Conservation (phyloP, 2,113 vertebrate species). For the Ciconia maguari region DNA sequence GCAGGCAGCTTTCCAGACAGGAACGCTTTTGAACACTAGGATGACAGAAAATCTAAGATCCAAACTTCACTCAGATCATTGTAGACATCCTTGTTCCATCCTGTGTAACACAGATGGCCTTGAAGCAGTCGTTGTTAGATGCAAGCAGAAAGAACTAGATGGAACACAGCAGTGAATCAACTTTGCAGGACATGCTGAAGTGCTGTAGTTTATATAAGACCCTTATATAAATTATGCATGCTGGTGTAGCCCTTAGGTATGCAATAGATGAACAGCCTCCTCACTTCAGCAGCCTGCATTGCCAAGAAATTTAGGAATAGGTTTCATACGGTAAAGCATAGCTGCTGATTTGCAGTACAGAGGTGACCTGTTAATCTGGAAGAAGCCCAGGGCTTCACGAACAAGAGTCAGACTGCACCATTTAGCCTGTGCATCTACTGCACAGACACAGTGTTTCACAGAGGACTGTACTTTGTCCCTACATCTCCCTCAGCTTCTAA, state of each 20-base stretch:
- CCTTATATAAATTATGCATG: background rate
- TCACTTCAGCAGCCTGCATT: background rate
- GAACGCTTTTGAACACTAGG: background rate
- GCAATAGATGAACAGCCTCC: background rate
- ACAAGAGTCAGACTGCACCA: background rate
- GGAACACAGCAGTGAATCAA: background rate
- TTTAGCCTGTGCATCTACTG: background rate
- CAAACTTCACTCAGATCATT: background rate
- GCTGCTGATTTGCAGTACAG: background rate
- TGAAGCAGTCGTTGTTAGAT: background rate
- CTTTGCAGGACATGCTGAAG: background rate
- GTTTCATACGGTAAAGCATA: background rate
- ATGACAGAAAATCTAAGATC: background rate
- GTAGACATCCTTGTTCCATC: background rate
- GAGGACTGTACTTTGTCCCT: background rate
- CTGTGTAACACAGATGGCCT: background rate
- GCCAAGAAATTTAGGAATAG: background rate
- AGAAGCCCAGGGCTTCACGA: background rate
- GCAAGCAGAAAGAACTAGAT: background rate
- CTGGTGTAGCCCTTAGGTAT: background rate
- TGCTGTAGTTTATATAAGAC: background rate
- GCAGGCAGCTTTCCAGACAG: background rate
- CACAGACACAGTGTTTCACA: background rate
- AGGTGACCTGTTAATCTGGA: background rate
- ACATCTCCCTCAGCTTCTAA: background rate